Percentiles rank a stretch among this genome's conserved stretches.
phyloP scores from a whole-genome alignment of 2,888 invertebrate genomes.

The Polyommatus iphigenia region DNA sequence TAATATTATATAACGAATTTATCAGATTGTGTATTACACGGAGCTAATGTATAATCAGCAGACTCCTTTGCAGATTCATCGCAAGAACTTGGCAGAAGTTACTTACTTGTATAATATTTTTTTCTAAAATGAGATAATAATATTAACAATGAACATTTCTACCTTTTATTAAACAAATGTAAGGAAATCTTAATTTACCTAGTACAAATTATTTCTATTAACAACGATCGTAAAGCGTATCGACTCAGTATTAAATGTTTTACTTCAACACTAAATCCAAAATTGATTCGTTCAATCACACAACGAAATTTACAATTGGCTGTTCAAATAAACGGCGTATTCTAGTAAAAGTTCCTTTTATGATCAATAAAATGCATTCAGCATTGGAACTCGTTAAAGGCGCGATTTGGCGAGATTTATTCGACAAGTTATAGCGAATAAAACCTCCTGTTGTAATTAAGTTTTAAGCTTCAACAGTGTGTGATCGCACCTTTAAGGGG shows the following conservation, averaged over 20 bases:
- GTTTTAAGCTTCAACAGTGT: conserved; percentile 48
- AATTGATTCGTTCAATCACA: neutral
- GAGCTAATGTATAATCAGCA: conserved; percentile 18
- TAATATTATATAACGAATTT: neutral
- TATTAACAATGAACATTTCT: too few species aligned
- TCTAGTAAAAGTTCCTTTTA: conserved; percentile 32
- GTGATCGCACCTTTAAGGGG: conserved; percentile 35
- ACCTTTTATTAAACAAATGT: neutral
- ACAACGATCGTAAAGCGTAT: neutral
- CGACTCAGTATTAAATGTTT: neutral
- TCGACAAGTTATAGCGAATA: conserved; percentile 60
- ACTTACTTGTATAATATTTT: too few species aligned
- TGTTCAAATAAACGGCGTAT: conserved; percentile 26
- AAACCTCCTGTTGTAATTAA: conserved; percentile 53
- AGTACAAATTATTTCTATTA: neutral
- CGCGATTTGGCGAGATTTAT: conserved; percentile 55
- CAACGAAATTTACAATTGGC: conserved; percentile 13
- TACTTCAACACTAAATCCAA: neutral
- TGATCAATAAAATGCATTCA: conserved; percentile 48
- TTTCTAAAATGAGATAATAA: too few species aligned
- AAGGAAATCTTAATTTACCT: neutral
- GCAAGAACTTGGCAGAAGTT: neutral
- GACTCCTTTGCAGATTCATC: neutral
- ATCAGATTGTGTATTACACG: neutral
- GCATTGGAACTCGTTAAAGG: conserved; percentile 51